phyloP scores from a whole-genome alignment of 2,113 vertebrate genomes.

The Seriola dumerili region DNA sequence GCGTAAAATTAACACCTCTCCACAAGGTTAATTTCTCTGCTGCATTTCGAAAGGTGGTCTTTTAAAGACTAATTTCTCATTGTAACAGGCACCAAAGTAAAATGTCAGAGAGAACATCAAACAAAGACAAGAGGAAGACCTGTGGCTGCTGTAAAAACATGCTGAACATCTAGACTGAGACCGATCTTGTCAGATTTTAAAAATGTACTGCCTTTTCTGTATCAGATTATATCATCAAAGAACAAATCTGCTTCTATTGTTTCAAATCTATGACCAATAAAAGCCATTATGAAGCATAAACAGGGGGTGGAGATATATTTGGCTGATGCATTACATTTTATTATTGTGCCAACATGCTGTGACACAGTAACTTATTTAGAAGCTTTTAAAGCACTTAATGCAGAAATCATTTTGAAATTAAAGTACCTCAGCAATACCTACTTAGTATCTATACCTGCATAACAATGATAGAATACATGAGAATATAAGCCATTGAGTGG shows the following conservation, averaged over 20 bases:
- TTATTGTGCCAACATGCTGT: neutral
- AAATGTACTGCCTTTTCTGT: neutral
- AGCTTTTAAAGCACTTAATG: constrained; percentile 20
- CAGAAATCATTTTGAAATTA: constrained; percentile 22
- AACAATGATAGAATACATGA: neutral
- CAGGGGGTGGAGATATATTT: neutral
- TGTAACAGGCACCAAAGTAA: constrained; percentile 8
- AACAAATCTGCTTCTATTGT: constrained; percentile 27
- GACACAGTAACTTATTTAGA: neutral
- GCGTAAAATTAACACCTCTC: constrained; percentile 39
- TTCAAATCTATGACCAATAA: constrained; percentile 1
- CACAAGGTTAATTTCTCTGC: constrained; percentile 33
- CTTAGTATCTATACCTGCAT: constrained; percentile 8
- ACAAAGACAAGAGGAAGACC: constrained; percentile 50
- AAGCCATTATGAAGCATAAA: neutral
- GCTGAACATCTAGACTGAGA: neutral
- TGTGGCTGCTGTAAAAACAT: constrained; percentile 42
- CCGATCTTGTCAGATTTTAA: constrained; percentile 13
- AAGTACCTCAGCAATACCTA: constrained; percentile 11
- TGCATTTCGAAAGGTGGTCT: constrained; percentile 27
- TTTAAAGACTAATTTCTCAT: constrained; percentile 28
- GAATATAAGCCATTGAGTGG: neutral
- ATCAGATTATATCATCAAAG: constrained; percentile 1
- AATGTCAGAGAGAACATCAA: constrained; percentile 31
- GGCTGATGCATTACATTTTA: neutral